Evolutionary conservation across 2,888 invertebrate species (phyloP), one percentile per base, ranked within the genome.

Genomic region (Metellina segmentata): DNA sequence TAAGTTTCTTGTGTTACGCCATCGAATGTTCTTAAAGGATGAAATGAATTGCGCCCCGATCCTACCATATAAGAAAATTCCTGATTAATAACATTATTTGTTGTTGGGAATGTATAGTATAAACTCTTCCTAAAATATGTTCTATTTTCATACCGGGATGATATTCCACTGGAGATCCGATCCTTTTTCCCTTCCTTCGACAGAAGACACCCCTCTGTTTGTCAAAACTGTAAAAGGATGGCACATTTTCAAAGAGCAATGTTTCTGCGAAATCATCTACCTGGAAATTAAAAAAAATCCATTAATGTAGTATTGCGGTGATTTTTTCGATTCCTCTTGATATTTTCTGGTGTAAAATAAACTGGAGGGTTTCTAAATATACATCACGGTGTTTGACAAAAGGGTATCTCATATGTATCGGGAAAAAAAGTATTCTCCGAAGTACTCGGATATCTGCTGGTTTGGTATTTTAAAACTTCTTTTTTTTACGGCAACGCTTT

Each of bases 21-120:
- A 51, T 93, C 89, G 34, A 94, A 93, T 4, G 92, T 94, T 51
- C 78, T 78, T 2, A 94, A 69, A 49, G 94, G 87, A 20, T 93
- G 78, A 49, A 88, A 94, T 19, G 89, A 85, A 48, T 70, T 85
- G 1, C 93, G 87, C 53, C 93, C 93, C 49, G 11, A 16, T 13
- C 61, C 79, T 19, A 19, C 11, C n/a, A 61, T 19, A 9, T 4
- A 81, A 11, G 34, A 82, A 9, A 7, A 82, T 13, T 49, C 81
- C 0, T 13, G 70, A 48, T 13, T 70, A 19, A 70, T 69, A 82
- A 16, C 71, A 82, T 19, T 6, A n/a, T n/a, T n/a, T 13, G 16
- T 82, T 70, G 8, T 1, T 69, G 7, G 75, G 75, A 75, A n/a
- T 85, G 85, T 8, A 85, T 52, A 9, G 85, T 85, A 19, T 85